A percentile compares a stretch with the other conserved stretches of the same genome.
Evolutionary conservation across 1,140 invertebrate species (phyloP).

Genomic region (Pseudoatta argentina): DNA sequence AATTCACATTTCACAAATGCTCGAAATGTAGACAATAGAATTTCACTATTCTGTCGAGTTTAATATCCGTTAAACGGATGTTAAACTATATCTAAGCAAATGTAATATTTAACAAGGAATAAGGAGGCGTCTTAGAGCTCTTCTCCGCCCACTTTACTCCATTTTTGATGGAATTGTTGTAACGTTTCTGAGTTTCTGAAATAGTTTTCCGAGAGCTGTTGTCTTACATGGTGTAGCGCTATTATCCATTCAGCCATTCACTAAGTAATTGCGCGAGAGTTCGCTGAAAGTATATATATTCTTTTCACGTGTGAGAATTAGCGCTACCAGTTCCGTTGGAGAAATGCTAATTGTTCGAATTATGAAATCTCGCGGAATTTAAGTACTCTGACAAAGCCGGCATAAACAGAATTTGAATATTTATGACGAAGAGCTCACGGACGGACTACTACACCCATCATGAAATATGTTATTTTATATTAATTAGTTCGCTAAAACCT

Average conservation of each 20-base stretch:
- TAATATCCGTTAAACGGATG: neutral
- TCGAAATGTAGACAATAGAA: neutral
- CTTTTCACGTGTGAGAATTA: conserved; percentile 37
- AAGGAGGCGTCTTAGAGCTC: neutral
- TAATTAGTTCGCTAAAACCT: neutral
- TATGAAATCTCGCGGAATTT: conserved; percentile 14
- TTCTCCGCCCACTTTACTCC: too few relatives aligned
- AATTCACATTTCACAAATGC: neutral
- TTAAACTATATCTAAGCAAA: neutral
- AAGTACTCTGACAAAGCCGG: conserved; percentile 5
- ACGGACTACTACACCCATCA: neutral
- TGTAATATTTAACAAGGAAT: neutral
- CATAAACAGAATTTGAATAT: conserved; percentile 32
- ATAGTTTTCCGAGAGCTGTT: neutral
- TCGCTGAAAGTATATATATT: conserved; percentile 29
- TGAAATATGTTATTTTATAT: neutral
- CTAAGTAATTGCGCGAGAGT: conserved; percentile 36
- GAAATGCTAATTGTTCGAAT: conserved; percentile 33
- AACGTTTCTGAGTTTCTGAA: conserved; percentile 19
- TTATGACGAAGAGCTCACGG: neutral
- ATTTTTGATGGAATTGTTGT: conserved; percentile 1
- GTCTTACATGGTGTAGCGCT: conserved; percentile 21
- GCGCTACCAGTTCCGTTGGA: neutral
- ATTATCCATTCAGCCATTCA: conserved; percentile 38
- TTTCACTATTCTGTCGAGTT: neutral